Evolutionary conservation across 2,113 vertebrate genomes (phyloP), one percentile per base, ranked within the genome.

Genomic region (Rhinolophus ferrumequinum): DNA sequence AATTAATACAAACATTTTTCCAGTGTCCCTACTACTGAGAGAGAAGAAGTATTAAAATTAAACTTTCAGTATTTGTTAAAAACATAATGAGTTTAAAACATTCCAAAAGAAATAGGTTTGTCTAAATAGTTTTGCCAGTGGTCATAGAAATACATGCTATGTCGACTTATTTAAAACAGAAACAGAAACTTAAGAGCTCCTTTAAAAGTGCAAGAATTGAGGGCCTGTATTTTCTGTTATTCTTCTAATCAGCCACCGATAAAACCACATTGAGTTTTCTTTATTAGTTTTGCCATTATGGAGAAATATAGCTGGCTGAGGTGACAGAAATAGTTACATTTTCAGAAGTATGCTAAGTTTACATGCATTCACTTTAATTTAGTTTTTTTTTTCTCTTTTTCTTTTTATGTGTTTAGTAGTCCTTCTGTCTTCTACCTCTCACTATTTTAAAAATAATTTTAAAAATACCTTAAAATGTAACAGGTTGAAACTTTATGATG

Each of bases 1-100:
- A 96, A 97, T 90, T 84, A 92, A 96, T 81, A 47, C 26, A 93
- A 96, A 88, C 47, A 47, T 79, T 69, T 75, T 81, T 77, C 28
- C 64, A 47, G 38, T 91, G 44, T 93, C 11, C 21, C 44, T 92
- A 87, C 22, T 11, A 79, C 50, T 58, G 33, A 80, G 11, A 95
- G 28, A 10, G 30, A 95, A 96, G 52, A 94, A 95, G 79, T 87
- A 21, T 86, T 84, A 94, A 95, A 89, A 94, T 80, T 56, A 81
- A 75, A 77, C 14, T 86, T 64, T 92, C 88, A 75, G 44, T 73
- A 83, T 73, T 80, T 95, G 67, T 38, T 75, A n/a, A 93, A 95
- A 93, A 87, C 54, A 89, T 67, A 96, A 82, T 69, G 26, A 93
- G 80, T 88, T 88, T 93, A 60, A 69, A 96, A 95, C 54, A 84